Conservation (phyloP, 2,797 vertebrate genomes). For the Tachyglossus aculeatus region DNA sequence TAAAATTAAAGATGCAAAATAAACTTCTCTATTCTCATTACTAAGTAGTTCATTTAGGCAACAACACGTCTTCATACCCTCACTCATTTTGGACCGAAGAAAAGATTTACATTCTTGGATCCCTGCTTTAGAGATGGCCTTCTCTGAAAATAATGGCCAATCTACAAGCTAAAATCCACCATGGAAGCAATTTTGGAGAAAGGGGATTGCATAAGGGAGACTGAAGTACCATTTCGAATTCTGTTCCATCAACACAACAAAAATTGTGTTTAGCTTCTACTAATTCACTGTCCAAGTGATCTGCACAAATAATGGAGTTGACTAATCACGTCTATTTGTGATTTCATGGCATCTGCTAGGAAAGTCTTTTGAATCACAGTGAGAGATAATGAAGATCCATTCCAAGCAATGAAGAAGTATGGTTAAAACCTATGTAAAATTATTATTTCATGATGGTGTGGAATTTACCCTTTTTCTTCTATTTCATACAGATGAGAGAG, state of each 20-base stretch:
- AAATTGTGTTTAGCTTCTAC: slow-evolving; percentile 1
- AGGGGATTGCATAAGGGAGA: neutral
- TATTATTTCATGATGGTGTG: neutral
- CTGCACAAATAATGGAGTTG: slow-evolving; percentile 2
- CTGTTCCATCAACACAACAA: neutral
- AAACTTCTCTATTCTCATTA: too few relatives aligned
- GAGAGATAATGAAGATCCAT: slow-evolving; percentile 33
- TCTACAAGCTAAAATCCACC: neutral
- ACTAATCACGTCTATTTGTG: slow-evolving; percentile 2
- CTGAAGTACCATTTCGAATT: slow-evolving; percentile 10
- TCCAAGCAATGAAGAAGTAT: slow-evolving; percentile 8
- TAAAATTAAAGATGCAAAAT: too few relatives aligned
- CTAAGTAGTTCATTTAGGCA: too few relatives aligned
- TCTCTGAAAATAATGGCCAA: neutral
- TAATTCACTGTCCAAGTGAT: slow-evolving; percentile 1
- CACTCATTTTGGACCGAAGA: neutral
- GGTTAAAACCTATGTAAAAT: slow-evolving; percentile 13
- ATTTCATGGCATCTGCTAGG: slow-evolving; percentile 4
- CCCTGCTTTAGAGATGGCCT: too few relatives aligned
- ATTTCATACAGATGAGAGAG: slow-evolving; percentile 44
- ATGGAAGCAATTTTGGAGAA: neutral
- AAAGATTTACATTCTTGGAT: slow-evolving; percentile 17
- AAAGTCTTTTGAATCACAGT: slow-evolving; percentile 26
- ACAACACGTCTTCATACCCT: neutral
- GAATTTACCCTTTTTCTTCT: slow-evolving; percentile 20